phyloP scores from a whole-genome alignment of 1,140 invertebrate genomes.

The Brachionus asplanchnoidis region DNA sequence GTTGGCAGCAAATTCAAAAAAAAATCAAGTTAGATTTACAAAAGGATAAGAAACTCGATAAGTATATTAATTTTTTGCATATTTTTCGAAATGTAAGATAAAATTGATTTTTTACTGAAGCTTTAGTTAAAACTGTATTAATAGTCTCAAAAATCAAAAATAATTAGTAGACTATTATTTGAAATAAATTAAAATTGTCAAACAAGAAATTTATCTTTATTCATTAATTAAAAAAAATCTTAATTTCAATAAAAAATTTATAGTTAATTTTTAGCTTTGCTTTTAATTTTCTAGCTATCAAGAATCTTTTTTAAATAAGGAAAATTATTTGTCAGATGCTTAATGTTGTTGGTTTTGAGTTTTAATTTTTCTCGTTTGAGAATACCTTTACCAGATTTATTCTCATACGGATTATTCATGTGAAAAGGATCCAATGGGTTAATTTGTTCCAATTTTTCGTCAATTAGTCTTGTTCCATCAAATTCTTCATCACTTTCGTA shows the following conservation, averaged over 20 bases:
- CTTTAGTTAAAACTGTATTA: too few species aligned
- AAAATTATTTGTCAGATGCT: neutral
- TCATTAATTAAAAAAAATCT: neutral
- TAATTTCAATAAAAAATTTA: neutral
- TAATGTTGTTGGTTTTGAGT: slow-evolving; percentile 6
- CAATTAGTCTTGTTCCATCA: neutral
- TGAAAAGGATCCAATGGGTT: neutral
- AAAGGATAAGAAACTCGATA: too few species aligned
- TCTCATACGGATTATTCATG: neutral
- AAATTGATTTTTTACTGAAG: too few species aligned
- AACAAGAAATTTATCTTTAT: neutral
- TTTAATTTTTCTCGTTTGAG: neutral
- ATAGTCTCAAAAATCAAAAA: too few species aligned
- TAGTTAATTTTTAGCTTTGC: neutral
- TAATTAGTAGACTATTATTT: too few species aligned
- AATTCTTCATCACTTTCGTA: slow-evolving; percentile 22
- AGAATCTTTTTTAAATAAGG: neutral
- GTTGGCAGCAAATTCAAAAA: too few species aligned
- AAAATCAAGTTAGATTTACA: too few species aligned
- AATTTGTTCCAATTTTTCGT: neutral
- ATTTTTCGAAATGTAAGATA: too few species aligned
- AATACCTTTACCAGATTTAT: neutral
- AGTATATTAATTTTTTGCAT: too few species aligned
- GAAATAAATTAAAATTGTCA: too few species aligned
- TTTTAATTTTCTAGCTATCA: neutral